Evolutionary conservation across 2,113 vertebrate genomes (phyloP).

Genomic region (Mellivora capensis): DNA sequence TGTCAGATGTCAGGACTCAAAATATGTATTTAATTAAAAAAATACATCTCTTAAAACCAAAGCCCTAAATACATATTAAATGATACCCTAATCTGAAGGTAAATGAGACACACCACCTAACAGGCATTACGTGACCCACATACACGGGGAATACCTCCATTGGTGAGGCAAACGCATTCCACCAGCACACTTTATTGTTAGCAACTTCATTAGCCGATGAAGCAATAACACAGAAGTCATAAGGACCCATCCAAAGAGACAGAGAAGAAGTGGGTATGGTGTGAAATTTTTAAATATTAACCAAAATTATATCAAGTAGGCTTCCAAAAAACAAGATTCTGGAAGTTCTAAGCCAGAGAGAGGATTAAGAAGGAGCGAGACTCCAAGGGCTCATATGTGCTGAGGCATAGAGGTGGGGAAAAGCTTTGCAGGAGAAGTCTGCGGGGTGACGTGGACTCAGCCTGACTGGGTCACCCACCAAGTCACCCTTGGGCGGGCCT

Average conservation of each 20-base stretch:
- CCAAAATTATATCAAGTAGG: background rate
- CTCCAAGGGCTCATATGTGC: background rate
- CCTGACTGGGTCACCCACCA: background rate
- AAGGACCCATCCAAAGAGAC: background rate
- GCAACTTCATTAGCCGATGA: background rate
- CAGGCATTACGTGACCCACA: slow-evolving; percentile 55
- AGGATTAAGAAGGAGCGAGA: too few relatives aligned
- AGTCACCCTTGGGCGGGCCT: too few relatives aligned
- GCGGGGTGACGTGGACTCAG: background rate
- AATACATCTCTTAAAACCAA: slow-evolving; percentile 72
- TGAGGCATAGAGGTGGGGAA: background rate
- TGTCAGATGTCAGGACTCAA: slow-evolving; percentile 70
- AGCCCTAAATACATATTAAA: slow-evolving; percentile 76
- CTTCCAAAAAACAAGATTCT: background rate
- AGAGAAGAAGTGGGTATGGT: background rate
- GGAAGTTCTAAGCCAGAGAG: background rate
- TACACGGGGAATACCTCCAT: background rate
- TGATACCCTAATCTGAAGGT: slow-evolving; percentile 55
- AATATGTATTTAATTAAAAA: slow-evolving; percentile 79
- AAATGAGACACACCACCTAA: slow-evolving; percentile 51
- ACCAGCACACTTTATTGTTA: background rate
- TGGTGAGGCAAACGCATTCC: slow-evolving; percentile 26
- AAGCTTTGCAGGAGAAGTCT: background rate
- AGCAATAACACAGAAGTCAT: background rate
- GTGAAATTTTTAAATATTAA: slow-evolving; percentile 16